phyloP scores from a whole-genome alignment of 2,797 vertebrate genomes.

The Melanotaenia parkinsoni region DNA sequence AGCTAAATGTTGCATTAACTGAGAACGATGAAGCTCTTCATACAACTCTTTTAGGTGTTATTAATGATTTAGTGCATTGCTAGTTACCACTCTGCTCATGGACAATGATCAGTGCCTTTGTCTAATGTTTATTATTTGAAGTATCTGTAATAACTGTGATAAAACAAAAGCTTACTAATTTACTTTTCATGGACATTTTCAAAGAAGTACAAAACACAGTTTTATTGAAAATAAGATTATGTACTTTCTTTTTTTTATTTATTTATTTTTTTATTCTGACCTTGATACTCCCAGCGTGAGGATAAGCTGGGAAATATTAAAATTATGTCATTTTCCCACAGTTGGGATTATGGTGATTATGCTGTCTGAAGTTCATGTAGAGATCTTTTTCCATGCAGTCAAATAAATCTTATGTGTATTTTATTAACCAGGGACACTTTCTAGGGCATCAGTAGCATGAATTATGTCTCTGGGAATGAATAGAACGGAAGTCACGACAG shows the following conservation, averaged over 20 bases:
- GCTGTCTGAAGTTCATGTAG: constrained; percentile 68
- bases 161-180: too few species aligned
- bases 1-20: constrained; percentile 65
- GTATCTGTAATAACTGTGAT: background rate
- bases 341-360: constrained; percentile 26
- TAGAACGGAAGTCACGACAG: constrained; percentile 21
- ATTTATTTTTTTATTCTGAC: too few species aligned
- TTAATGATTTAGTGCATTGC: constrained; percentile 64
- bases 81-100: constrained; percentile 50
- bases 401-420: constrained; percentile 66
- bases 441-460: constrained; percentile 59
- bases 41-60: constrained; percentile 56
- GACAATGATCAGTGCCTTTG: constrained; percentile 36
- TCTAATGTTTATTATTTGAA: constrained; percentile 16
- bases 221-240: background rate
- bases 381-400: constrained; percentile 40
- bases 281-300: background rate
- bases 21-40: constrained; percentile 56
- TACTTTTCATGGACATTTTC: background rate
- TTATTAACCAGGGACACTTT: constrained; percentile 69
- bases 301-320: constrained; percentile 16
- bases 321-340: constrained; percentile 21
- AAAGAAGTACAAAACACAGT: background rate
- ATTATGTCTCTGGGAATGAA: constrained; percentile 32
- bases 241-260: background rate